Base-by-base conservation (phyloP, 1,140 invertebrate genomes). In the Rhizoglyphus robini region DNA sequence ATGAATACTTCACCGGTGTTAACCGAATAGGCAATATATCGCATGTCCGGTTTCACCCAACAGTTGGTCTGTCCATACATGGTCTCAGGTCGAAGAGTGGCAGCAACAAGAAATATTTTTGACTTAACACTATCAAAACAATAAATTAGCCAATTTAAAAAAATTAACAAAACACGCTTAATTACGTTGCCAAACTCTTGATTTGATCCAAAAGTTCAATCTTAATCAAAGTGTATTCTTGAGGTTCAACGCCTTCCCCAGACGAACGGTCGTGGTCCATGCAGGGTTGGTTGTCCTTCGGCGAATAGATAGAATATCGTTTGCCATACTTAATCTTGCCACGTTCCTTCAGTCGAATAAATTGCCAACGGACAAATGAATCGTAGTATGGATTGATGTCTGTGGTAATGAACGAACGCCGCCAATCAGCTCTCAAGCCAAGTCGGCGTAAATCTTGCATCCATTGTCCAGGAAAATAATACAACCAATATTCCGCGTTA, bases 51-150 rank as follows among this genome's bases (percentile, higher is more conserved):
- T 73, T 86, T 86, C 0, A 99, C 74, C 93, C 95, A 99, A 75
- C 95, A 97, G 75, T 99, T 99, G 0, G 96, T 99, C 79, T 99
- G 96, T 2, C 96, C 96, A 76, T 97, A 99, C 96, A 99, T 99
- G 0, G 96, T 99, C 79, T 99, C 96, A 13, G 96, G 95, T 69
- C 95, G 79, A 4, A 99, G 77, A 20, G 96, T 99, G n/a, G 93
- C 96, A 46, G 95, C 94, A 15, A 99, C 92, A 54, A 99, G 80
- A 75, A 79, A 96, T 27, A 96, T 81, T 73, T 72, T 83, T 82
- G 3, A 76, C 76, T 66, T 75, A 70, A 60, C 83, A 75, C 63
- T 70, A 62, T 57, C 84, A 86, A 68, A 51, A 78, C 78, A 69
- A 34, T 27, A 34, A 4, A 57, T 62, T 34, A 57, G 23, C 18